Evolutionary conservation across 1,140 invertebrate species (phyloP), one percentile per base, ranked within the genome.

Genomic region (Kradibia gibbosae): DNA sequence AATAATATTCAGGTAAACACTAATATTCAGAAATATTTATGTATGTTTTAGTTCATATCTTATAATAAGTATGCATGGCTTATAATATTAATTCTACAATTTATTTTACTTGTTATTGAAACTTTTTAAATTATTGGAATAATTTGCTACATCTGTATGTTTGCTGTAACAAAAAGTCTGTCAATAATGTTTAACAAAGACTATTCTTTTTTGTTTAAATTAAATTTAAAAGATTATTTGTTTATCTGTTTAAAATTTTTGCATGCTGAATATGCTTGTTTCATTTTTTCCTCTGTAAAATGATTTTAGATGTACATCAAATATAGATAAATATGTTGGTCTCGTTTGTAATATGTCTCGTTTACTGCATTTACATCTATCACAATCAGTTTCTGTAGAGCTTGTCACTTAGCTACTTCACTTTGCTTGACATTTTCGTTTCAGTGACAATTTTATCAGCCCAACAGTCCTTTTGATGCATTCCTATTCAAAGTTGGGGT

Each of bases 401-500:
- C 85, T 90, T 86, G 83, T 76, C 84, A 87, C 84, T 87, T 86
- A 88, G 88, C 84, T 85, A 89, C 87, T 89, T 87, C 87, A 90
- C 87, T 87, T 84, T 86, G 87, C 87, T 89, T 89, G 86, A 92
- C 88, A 90, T 90, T 92, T 92, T 93, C 92, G 93, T 92, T 94
- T 93, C 94, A 94, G 94, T 92, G 93, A 93, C 92, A 93, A 92
- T 90, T 89, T 91, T 93, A 92, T 92, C 91, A 93, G 93, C 91
- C 93, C 93, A 90, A 92, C 93, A 92, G 91, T 93, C 92, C 93
- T 94, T 94, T 92, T 94, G 93, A 93, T 93, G 92, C 92, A 94
- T 92, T 94, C 93, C 89, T 92, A 94, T 92, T 93, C 93, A 91
- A 93, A 93, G 91, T 94, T 94, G 91, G 94, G 94, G 94, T 95